Base-by-base conservation (phyloP, 2,888 invertebrate genomes). In the Drosophila antonietae region DNA sequence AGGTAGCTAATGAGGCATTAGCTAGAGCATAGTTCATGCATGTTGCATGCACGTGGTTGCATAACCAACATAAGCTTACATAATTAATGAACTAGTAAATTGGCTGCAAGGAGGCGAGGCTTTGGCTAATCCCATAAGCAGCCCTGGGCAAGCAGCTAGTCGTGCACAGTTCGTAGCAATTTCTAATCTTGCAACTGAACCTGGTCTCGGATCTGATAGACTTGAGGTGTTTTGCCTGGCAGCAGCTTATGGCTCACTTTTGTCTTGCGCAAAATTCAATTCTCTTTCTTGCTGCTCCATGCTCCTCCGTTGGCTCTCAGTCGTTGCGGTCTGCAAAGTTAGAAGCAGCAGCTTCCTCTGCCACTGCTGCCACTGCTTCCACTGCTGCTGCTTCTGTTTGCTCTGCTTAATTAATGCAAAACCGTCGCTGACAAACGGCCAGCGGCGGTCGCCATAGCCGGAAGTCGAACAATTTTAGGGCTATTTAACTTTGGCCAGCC, bases 391-490 rank as follows among this genome's bases (percentile, higher is more conserved):
- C 12, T 63, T 9, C 33, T 80, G 67, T 67, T 77, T 71, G 68
- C 57, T 47, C 46, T 47, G 60, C 55, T 68, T 81, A 78, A 78
- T 78, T 78, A 78, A 78, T 78, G 79, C 68, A 81, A 84, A 74
- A 79, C 72, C 69, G 60, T 62, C 56, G 75, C 83, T 85, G 73
- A 85, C 80, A 89, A 83, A 83, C 69, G 86, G 77, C 89, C 86
- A 88, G 72, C 68, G 83, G 86, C 89, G 62, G 55, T 59, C 63
- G 66, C 68, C 68, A 63, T 71, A 58, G 77, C 89, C 90, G 83
- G 83, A 84, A 88, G 83, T 86, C 70, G 60, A 65, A 77, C 90
- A 88, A 90, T 90, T 84, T 84, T 83, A 73, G 89, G 89, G 84
- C 90, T 84, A 88, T 84, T 84, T 84, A 84, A 88, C 84, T 88